These are phyloP conservation scores for Rallus crepitans DNA, from an alignment of 2,797 vertebrate species.

Conservation along the genomic window DNA sequence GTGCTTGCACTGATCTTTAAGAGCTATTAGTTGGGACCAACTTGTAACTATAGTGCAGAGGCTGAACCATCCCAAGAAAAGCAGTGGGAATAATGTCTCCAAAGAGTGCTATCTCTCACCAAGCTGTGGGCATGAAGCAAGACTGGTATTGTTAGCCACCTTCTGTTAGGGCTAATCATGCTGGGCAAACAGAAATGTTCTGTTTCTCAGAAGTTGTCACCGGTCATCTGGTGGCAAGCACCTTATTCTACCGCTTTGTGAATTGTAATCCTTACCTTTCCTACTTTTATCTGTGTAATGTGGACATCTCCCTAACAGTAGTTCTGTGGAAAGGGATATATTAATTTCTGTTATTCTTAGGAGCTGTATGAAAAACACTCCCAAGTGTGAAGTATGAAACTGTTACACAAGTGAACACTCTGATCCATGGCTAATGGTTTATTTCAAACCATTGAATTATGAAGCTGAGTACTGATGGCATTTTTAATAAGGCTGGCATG, in stretches of 20 bases:
- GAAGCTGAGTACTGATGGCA: background rate
- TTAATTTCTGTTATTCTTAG: background rate
- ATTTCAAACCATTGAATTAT: background rate
- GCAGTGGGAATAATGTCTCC: background rate
- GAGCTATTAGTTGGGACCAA: background rate
- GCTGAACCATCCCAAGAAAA: background rate
- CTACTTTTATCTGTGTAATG: background rate
- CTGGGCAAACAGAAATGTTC: background rate
- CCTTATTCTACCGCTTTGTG: background rate
- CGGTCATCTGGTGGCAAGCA: background rate
- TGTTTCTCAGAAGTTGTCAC: background rate
- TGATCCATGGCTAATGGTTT: background rate
- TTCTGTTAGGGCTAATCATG: background rate
- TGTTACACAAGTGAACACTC: background rate
- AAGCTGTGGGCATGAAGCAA: fast-evolving
- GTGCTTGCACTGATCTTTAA: background rate
- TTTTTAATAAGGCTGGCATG: constrained; percentile 16
- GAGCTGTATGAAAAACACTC: background rate
- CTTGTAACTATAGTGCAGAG: background rate
- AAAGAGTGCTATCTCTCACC: background rate
- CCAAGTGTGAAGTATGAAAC: background rate
- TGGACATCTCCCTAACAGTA: background rate
- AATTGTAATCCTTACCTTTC: background rate
- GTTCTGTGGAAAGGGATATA: background rate
- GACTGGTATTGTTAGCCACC: fast-evolving